Percentiles rank a stretch among this genome's conserved stretches.
These are phyloP conservation scores for Alethe diademata DNA, from an alignment of 2,113 vertebrate species.

Conservation along the genomic window DNA sequence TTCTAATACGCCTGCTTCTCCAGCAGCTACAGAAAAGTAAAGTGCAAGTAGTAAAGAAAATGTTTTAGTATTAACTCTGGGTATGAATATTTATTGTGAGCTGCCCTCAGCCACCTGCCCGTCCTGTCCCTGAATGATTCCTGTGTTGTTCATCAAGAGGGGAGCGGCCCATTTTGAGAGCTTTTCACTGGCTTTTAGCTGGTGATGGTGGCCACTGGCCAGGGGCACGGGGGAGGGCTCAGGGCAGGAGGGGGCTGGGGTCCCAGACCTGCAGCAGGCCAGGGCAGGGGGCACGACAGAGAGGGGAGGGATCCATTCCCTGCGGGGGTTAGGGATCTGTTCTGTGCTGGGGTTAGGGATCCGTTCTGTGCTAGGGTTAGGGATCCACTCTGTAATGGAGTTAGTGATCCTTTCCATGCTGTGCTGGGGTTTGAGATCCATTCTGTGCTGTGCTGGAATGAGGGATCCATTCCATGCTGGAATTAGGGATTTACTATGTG, in stretches of 20 bases:
- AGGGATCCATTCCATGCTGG: neutral
- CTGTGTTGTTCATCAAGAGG: neutral
- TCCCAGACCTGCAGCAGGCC: accelerated
- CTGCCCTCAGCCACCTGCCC: constrained; percentile 15
- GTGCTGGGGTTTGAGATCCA: neutral
- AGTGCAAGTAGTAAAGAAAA: constrained; percentile 67
- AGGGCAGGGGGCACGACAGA: neutral
- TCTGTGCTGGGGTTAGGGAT: too few relatives aligned
- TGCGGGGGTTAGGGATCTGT: too few relatives aligned
- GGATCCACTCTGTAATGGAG: too few relatives aligned
- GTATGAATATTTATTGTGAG: constrained; percentile 70
- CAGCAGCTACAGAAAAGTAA: constrained; percentile 70
- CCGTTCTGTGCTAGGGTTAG: too few relatives aligned
- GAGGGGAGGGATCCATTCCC: neutral
- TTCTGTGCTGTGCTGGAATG: neutral
- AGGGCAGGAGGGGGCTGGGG: accelerated
- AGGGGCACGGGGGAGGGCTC: neutral
- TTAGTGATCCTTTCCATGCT: too few relatives aligned
- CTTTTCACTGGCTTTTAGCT: neutral
- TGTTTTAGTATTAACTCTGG: constrained; percentile 42
- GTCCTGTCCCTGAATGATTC: neutral
- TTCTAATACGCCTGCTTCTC: constrained; percentile 78
- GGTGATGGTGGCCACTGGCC: neutral
- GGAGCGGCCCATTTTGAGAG: neutral
- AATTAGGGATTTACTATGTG: neutral